Evolutionary conservation across 2,888 invertebrate species (phyloP).

Genomic region (Athalia rosae): DNA sequence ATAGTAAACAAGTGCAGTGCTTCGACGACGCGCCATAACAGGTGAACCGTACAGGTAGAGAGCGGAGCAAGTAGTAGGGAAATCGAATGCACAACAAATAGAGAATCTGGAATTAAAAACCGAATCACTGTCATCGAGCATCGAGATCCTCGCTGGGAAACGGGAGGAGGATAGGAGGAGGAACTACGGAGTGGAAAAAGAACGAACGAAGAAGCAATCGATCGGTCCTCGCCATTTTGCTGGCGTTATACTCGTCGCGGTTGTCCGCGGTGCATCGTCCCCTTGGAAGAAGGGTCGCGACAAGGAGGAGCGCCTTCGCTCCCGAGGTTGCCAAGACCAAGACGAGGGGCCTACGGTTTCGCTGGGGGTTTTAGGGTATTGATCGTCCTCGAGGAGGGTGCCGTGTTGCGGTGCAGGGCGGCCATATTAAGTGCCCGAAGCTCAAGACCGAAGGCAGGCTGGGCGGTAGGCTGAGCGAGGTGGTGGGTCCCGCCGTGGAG

Average conservation of each 20-base stretch:
- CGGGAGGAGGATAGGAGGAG: conserved; percentile 7
- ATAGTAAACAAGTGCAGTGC: conserved; percentile 45
- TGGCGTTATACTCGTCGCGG: conserved; percentile 45
- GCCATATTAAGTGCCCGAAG: conserved; percentile 51
- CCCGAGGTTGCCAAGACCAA: conserved; percentile 41
- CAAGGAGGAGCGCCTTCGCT: conserved; percentile 23
- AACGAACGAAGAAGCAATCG: conserved; percentile 23
- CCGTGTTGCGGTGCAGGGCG: conserved; percentile 47
- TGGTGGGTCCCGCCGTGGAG: conserved; percentile 74
- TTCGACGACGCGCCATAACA: conserved; percentile 16
- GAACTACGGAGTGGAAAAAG: not conserved
- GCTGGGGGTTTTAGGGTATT: conserved; percentile 42
- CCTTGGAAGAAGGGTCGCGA: conserved; percentile 6
- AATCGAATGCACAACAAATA: not conserved
- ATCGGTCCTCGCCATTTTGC: conserved; percentile 71
- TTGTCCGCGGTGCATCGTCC: conserved; percentile 35
- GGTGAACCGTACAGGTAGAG: conserved; percentile 19
- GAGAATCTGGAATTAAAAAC: not conserved
- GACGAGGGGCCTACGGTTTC: conserved; percentile 37
- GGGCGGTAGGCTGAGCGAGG: conserved; percentile 73
- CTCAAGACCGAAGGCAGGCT: conserved; percentile 65
- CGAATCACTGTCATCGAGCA: not conserved
- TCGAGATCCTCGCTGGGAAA: not conserved
- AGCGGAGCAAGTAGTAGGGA: not conserved
- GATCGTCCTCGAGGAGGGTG: conserved; percentile 42